phyloP scores from a whole-genome alignment of 2,113 vertebrate genomes.

The Pica pica region DNA sequence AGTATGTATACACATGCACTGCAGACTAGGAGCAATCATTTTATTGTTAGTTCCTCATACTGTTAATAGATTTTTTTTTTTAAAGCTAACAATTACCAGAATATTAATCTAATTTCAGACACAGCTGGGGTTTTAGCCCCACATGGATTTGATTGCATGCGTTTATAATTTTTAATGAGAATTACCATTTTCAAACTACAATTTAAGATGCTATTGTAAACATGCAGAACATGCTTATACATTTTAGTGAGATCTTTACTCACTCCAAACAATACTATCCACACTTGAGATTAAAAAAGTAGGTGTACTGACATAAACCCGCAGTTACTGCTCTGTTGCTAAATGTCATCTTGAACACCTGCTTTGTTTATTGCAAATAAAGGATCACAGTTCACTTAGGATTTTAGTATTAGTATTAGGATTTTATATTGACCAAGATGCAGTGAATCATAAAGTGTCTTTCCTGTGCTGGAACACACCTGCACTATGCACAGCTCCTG shows the following conservation, averaged over 20 bases:
- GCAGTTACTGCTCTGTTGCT: neutral
- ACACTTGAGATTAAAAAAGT: neutral
- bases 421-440: neutral
- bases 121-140: neutral
- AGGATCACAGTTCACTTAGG: neutral
- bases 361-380: neutral
- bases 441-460: neutral
- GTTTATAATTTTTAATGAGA: slow-evolving; percentile 59
- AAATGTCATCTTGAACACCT: neutral
- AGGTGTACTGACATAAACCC: neutral
- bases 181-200: slow-evolving; percentile 27
- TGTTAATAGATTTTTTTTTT: neutral
- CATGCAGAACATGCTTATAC: neutral
- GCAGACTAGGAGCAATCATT: neutral
- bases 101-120: neutral
- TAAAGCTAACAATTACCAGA: neutral
- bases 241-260: neutral
- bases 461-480: neutral
- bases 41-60: neutral
- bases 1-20: neutral
- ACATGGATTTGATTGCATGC: slow-evolving; percentile 20
- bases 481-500: neutral
- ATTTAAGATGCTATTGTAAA: slow-evolving; percentile 31
- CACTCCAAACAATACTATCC: neutral
- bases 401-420: neutral